A percentile compares a stretch with the other conserved stretches of the same genome.
Conservation (phyloP, 2,113 vertebrate genomes). For the Mormoops blainvillei region DNA sequence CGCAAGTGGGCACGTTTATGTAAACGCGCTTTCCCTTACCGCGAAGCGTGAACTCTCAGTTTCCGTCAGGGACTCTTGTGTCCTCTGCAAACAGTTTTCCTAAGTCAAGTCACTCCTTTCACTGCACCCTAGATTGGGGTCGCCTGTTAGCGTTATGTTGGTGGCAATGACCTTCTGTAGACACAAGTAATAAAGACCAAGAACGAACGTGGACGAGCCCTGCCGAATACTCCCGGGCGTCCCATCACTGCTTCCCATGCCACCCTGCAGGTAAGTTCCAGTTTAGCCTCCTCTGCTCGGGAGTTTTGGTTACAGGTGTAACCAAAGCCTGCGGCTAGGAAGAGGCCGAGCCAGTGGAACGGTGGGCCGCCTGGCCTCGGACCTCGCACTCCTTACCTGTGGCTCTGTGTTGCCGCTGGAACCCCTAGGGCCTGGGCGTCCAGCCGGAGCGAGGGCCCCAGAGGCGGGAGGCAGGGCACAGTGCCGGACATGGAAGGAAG, state of each 20-base stretch:
- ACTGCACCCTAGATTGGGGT: not conserved
- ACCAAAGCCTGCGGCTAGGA: no score
- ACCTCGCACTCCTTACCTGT: rapidly evolving
- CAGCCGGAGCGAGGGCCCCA: not conserved
- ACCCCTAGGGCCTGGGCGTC: not conserved
- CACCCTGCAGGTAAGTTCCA: not conserved
- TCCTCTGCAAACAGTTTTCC: not conserved
- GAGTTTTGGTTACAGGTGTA: no score
- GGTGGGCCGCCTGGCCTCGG: not conserved
- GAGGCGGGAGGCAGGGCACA: not conserved
- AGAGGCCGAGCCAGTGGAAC: not conserved
- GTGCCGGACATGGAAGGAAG: not conserved
- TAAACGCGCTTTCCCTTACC: not conserved
- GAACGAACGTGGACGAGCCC: rapidly evolving
- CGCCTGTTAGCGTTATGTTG: not conserved
- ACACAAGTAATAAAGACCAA: not conserved
- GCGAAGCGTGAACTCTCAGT: rapidly evolving
- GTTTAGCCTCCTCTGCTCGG: rapidly evolving
- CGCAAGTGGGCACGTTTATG: not conserved
- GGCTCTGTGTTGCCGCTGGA: not conserved
- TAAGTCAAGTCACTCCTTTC: not conserved
- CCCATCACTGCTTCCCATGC: no score
- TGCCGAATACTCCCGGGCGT: not conserved
- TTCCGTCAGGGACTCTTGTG: no score
- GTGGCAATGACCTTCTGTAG: not conserved